phyloP scores from a whole-genome alignment of 2,113 vertebrate genomes.

The Actinemys pallida region DNA sequence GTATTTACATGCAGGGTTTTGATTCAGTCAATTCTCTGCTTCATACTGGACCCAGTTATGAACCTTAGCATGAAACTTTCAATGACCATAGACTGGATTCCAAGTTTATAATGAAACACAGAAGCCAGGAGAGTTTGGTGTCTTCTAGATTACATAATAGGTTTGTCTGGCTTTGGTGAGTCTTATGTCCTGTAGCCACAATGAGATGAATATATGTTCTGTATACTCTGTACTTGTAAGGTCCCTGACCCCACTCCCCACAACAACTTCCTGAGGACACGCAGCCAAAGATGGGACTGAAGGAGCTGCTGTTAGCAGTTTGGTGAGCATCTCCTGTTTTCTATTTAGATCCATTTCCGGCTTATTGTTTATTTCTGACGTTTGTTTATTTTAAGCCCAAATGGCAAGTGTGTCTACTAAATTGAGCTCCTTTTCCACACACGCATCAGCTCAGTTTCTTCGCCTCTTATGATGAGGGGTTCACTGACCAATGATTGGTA shows the following conservation, averaged over 20 bases:
- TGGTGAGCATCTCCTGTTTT: not conserved
- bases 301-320: not conserved
- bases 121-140: not conserved
- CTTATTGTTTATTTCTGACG: not conserved
- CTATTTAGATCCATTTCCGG: not conserved
- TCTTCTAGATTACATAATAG: not conserved
- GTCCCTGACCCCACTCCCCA: not conserved
- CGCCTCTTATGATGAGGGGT: rapidly evolving
- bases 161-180: not conserved
- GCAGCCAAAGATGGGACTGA: not conserved
- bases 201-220: not conserved
- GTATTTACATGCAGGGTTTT: not conserved
- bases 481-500: not conserved
- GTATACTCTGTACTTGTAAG: not conserved
- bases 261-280: not conserved
- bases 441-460: not conserved
- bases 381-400: rapidly evolving
- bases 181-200: not conserved
- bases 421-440: not conserved
- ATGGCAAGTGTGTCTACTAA: not conserved
- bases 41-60: not conserved
- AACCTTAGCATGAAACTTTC: not conserved
- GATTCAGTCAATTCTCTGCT: not conserved
- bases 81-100: not conserved
- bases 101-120: not conserved